phyloP scores from a whole-genome alignment of 1,140 invertebrate genomes.

The Drosophila bocqueti region DNA sequence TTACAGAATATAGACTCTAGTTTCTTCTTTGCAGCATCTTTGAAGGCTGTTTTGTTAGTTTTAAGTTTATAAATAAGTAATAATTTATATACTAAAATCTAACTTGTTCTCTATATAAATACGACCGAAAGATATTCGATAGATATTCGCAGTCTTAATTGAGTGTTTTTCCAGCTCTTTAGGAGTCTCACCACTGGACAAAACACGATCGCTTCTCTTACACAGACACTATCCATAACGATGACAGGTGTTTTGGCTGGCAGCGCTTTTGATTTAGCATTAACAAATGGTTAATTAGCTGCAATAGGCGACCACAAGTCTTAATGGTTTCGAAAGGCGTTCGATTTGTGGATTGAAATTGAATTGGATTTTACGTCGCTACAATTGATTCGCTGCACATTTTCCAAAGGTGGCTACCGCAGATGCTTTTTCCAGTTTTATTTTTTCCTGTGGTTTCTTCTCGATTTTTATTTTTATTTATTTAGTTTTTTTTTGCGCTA shows the following conservation, averaged over 20 bases:
- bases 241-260: slow-evolving; percentile 61
- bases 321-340: slow-evolving; percentile 57
- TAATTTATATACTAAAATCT: not conserved
- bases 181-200: not conserved
- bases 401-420: slow-evolving; percentile 50
- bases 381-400: slow-evolving; percentile 33
- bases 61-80: not conserved
- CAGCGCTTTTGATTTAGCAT: slow-evolving; percentile 61
- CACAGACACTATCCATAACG: slow-evolving; percentile 24
- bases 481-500: not conserved
- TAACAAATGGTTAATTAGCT: slow-evolving; percentile 69
- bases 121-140: not conserved
- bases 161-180: slow-evolving; percentile 11
- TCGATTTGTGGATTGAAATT: slow-evolving; percentile 33
- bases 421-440: slow-evolving; percentile 33
- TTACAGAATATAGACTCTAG: too few relatives aligned
- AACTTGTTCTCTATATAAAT: not conserved
- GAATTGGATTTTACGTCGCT: slow-evolving; percentile 19
- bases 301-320: slow-evolving; percentile 53
- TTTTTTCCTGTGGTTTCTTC: slow-evolving; percentile 17
- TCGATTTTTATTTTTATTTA: not conserved
- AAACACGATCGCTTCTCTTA: slow-evolving; percentile 6
- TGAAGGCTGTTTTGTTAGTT: too few relatives aligned
- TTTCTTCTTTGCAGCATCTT: too few relatives aligned
- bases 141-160: not conserved